Evolutionary conservation across 2,113 vertebrate species (phyloP).

Genomic region (Lasiurus borealis): DNA sequence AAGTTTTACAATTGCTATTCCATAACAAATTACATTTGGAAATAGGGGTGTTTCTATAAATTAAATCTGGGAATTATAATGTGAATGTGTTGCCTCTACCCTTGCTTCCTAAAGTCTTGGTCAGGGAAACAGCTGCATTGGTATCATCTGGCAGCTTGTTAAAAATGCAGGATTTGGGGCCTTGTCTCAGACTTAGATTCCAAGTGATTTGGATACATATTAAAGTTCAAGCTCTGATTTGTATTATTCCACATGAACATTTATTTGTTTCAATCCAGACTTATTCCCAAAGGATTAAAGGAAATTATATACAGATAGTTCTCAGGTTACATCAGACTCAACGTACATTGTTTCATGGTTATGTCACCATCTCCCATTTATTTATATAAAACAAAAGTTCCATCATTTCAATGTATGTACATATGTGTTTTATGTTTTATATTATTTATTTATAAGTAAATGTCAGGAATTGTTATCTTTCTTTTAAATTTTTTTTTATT

Average conservation of each 20-base stretch:
- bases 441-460: too few relatives aligned
- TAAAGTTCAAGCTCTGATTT: slow-evolving; percentile 9
- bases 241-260: not conserved
- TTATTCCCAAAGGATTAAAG: slow-evolving; percentile 6
- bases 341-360: too few relatives aligned
- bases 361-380: too few relatives aligned
- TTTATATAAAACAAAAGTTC: too few relatives aligned
- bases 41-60: not conserved
- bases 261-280: slow-evolving; percentile 44
- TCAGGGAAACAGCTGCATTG: not conserved
- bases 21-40: not conserved
- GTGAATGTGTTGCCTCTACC: not conserved
- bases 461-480: too few relatives aligned
- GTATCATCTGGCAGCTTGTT: not conserved
- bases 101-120: not conserved
- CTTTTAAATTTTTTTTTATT: too few relatives aligned
- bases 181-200: not conserved
- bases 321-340: too few relatives aligned
- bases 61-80: not conserved
- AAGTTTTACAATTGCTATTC: not conserved
- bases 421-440: too few relatives aligned
- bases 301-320: not conserved
- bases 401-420: too few relatives aligned
- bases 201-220: not conserved
- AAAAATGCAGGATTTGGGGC: slow-evolving; percentile 10